phyloP scores from a whole-genome alignment of 2,797 vertebrate species.

The Squalus acanthias region DNA sequence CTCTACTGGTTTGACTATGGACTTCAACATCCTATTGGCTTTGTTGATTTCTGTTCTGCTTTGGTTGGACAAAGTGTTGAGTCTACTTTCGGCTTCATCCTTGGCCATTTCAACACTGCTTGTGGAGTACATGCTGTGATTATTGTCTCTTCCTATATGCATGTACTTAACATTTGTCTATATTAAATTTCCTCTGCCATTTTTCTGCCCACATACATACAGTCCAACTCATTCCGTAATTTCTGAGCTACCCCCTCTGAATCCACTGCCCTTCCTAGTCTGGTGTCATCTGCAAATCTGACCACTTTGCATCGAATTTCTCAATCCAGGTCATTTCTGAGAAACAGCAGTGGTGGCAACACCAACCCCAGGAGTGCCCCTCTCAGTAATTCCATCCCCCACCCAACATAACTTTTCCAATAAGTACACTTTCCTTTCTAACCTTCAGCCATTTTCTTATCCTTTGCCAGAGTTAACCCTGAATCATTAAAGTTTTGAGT shows the following conservation, averaged over 20 bases:
- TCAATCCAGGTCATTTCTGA: background rate
- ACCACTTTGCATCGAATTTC: background rate
- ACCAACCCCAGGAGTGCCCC: background rate
- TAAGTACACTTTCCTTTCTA: background rate
- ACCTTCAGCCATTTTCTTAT: background rate
- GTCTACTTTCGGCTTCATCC: background rate
- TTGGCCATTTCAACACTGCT: background rate
- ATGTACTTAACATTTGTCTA: background rate
- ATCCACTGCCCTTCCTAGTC: background rate
- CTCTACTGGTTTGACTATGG: background rate
- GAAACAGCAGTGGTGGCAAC: background rate
- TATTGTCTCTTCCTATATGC: background rate
- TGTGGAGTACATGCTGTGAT: background rate
- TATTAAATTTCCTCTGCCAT: background rate
- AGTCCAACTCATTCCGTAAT: background rate
- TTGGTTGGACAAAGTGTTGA: background rate
- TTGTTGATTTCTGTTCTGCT: background rate
- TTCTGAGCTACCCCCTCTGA: background rate
- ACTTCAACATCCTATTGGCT: background rate
- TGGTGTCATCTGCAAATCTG: background rate
- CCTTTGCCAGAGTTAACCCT: background rate
- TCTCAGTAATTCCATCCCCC: background rate
- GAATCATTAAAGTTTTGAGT: background rate
- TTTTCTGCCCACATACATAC: background rate
- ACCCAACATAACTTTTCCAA: background rate